A percentile compares a stretch with the other conserved stretches of the same genome.
Evolutionary conservation across 37 sponge, comb jelly and placozoan genomes (phyloP).

Genomic region (Agelas oroides): DNA sequence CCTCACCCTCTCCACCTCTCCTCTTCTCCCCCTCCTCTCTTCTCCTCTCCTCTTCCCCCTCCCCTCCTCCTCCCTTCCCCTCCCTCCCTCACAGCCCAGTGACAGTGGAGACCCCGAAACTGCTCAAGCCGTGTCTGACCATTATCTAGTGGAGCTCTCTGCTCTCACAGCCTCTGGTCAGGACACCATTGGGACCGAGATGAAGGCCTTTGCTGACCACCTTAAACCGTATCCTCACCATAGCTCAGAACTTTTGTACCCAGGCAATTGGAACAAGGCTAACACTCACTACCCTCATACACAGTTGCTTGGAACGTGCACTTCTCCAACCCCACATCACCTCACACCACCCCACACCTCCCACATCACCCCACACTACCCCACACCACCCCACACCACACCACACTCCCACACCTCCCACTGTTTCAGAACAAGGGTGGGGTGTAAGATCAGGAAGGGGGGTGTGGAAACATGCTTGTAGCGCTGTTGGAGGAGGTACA

Average conservation of each 20-base stretch:
- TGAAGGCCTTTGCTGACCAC: slow-evolving; percentile 77
- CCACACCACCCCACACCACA: too few species aligned
- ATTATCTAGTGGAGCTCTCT: slow-evolving; percentile 76
- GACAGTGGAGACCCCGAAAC: slow-evolving; percentile 60
- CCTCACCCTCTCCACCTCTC: neutral
- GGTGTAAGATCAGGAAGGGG: too few species aligned
- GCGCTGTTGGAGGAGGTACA: too few species aligned
- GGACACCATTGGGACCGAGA: slow-evolving; percentile 55
- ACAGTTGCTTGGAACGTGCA: too few species aligned
- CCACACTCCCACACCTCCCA: too few species aligned
- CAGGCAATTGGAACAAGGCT: neutral
- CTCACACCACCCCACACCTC: too few species aligned
- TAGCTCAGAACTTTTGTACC: neutral
- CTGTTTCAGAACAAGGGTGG: too few species aligned
- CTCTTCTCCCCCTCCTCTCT: neutral
- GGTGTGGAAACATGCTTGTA: too few species aligned
- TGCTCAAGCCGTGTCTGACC: slow-evolving; percentile 42
- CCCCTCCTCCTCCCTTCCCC: neutral
- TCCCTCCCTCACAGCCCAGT: neutral
- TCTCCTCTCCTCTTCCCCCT: neutral
- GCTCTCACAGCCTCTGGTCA: slow-evolving; percentile 68
- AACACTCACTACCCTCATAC: too few species aligned
- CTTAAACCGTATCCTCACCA: slow-evolving; percentile 81
- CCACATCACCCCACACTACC: too few species aligned
- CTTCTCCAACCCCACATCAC: too few species aligned